A percentile compares a stretch with the other conserved stretches of the same genome.
Conservation (phyloP, 2,888 invertebrate genomes). For the Theodoxus fluviatilis region DNA sequence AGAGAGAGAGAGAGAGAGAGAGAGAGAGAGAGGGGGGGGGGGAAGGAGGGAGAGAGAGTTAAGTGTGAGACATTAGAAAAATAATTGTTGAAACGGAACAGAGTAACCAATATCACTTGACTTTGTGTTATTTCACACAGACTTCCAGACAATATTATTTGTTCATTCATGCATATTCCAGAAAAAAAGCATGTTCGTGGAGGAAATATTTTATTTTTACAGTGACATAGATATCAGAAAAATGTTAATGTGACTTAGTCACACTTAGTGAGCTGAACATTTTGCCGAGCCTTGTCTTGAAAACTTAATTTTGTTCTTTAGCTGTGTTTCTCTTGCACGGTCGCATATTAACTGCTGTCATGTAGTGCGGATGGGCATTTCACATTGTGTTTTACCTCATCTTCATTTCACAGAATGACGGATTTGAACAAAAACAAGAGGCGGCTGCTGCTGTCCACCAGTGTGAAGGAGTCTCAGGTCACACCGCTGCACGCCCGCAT, state of each 20-base stretch:
- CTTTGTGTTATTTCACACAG: no score
- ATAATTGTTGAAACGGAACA: background rate
- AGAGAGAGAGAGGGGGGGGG: no score
- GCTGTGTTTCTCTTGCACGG: background rate
- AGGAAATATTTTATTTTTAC: background rate
- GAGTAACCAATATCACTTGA: no score
- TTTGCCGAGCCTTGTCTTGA: no score
- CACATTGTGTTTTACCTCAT: background rate
- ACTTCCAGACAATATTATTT: no score
- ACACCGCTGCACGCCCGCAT: constrained; percentile 62
- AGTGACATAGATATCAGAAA: background rate
- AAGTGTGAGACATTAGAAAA: background rate
- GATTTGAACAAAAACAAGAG: constrained; percentile 59
- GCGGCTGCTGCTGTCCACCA: constrained; percentile 58
- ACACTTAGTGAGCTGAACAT: no score
- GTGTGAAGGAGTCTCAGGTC: constrained; percentile 57
- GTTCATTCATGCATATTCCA: background rate
- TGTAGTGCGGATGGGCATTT: background rate
- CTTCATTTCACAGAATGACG: constrained; percentile 44
- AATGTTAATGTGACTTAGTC: no score
- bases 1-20: no score
- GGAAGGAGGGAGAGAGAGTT: no score
- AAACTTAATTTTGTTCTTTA: background rate
- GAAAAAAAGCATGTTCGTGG: background rate
- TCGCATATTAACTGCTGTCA: background rate